These are phyloP conservation scores for Butorides virescens DNA, from an alignment of 2,113 vertebrate species.

Conservation along the genomic window DNA sequence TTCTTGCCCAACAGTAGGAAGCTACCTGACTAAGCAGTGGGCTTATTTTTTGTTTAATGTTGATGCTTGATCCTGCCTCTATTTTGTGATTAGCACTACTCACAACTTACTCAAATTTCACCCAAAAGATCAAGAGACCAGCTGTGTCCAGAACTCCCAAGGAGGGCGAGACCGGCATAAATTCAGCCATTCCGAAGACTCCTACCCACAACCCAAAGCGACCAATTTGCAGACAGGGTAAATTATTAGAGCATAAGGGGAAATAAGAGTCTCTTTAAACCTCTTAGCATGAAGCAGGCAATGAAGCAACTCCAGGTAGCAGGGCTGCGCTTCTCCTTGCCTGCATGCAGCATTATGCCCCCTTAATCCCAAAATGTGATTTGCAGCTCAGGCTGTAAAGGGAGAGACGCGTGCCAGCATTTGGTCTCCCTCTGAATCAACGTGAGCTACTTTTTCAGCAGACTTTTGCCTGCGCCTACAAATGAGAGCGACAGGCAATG, in stretches of 20 bases:
- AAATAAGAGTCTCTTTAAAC: background rate
- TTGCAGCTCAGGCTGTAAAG: background rate
- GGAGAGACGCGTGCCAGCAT: background rate
- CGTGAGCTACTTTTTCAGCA: background rate
- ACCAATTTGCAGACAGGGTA: background rate
- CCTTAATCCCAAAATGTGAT: background rate
- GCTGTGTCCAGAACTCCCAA: background rate
- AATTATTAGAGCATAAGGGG: background rate
- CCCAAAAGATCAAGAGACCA: background rate
- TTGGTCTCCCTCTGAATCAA: background rate
- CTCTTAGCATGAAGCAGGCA: background rate
- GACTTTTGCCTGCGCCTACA: background rate
- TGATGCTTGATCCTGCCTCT: background rate
- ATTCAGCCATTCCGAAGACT: background rate
- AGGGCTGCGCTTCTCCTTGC: background rate
- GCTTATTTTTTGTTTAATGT: background rate
- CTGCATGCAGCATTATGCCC: background rate
- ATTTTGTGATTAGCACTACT: background rate
- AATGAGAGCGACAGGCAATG: background rate
- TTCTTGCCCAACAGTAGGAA: background rate
- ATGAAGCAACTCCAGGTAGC: background rate
- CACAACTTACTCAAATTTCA: background rate
- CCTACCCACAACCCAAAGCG: background rate
- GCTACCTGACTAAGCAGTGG: background rate
- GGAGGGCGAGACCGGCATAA: accelerated